phyloP scores from a whole-genome alignment of 1,140 invertebrate genomes.

The Drosophila tristis region DNA sequence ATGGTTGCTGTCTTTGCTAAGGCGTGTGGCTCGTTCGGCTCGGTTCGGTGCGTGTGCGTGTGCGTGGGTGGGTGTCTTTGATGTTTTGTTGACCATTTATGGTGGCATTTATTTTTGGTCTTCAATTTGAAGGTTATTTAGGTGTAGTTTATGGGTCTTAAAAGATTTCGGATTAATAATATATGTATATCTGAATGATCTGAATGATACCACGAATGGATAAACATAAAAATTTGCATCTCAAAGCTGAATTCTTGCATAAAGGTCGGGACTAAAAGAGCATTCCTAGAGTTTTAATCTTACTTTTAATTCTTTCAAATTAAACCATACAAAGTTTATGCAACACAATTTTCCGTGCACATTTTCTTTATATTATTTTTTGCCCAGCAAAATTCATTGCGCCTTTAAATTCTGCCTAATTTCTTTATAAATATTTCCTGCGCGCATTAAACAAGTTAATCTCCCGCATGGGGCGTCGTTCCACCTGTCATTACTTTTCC shows the following conservation, averaged over 20 bases:
- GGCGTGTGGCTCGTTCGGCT: constrained; percentile 21
- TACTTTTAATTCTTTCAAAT: too few relatives aligned
- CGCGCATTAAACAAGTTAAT: constrained; percentile 53
- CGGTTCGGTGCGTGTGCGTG: too few relatives aligned
- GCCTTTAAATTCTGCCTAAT: constrained; percentile 21
- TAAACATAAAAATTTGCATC: neutral
- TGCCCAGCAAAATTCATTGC: neutral
- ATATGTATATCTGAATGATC: neutral
- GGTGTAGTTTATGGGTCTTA: constrained; percentile 18
- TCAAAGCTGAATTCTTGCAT: too few relatives aligned
- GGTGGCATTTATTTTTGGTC: constrained; percentile 29
- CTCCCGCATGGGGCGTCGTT: constrained; percentile 46
- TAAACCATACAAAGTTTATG: too few relatives aligned
- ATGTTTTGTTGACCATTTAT: constrained; percentile 31
- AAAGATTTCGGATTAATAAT: neutral
- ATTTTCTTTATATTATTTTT: neutral
- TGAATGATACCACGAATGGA: too few relatives aligned
- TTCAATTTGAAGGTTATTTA: constrained; percentile 13
- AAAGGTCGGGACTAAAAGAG: too few relatives aligned
- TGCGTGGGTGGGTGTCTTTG: constrained; percentile 56
- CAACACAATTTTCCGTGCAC: constrained; percentile 4
- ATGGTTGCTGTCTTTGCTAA: constrained; percentile 45
- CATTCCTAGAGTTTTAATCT: too few relatives aligned
- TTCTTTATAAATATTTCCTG: constrained; percentile 42
- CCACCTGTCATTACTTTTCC: constrained; percentile 58